A percentile compares a stretch with the other conserved stretches of the same genome.
These are phyloP conservation scores for Tapirus indicus DNA, from an alignment of 2,797 vertebrate species.

Conservation along the genomic window DNA sequence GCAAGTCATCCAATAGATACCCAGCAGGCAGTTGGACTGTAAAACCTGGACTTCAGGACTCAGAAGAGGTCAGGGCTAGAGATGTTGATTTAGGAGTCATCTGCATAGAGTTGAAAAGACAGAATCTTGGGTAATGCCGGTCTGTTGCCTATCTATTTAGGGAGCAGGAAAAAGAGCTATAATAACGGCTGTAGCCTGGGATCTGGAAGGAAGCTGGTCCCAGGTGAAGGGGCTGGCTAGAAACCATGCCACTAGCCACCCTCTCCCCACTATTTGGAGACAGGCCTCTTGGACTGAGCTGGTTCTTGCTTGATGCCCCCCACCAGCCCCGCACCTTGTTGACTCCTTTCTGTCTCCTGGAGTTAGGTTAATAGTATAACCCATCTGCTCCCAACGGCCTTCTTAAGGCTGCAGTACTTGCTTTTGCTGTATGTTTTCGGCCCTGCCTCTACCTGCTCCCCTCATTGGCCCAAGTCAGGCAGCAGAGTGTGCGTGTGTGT, in stretches of 20 bases:
- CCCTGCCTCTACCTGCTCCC: background rate
- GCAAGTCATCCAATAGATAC: background rate
- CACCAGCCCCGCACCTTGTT: background rate
- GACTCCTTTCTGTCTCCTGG: background rate
- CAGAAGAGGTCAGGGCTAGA: background rate
- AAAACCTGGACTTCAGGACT: background rate
- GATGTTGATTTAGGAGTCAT: constrained; percentile 10
- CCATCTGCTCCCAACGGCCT: background rate
- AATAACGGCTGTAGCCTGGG: background rate
- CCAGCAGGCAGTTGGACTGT: background rate
- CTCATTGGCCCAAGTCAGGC: background rate
- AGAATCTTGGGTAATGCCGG: background rate
- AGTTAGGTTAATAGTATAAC: constrained; percentile 8
- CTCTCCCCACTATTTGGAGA: background rate
- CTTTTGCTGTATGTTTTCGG: background rate
- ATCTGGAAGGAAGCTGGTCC: background rate
- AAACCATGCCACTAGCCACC: background rate
- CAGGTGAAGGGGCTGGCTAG: background rate
- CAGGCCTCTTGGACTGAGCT: background rate
- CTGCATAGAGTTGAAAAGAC: background rate
- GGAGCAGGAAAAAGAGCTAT: constrained; percentile 1
- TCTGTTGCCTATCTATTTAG: background rate
- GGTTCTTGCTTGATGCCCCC: background rate
- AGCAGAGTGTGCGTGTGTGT: background rate
- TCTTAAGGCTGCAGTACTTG: background rate